Base-by-base conservation (phyloP, 2,888 invertebrate genomes). In the Tricholauxania praeusta region DNA sequence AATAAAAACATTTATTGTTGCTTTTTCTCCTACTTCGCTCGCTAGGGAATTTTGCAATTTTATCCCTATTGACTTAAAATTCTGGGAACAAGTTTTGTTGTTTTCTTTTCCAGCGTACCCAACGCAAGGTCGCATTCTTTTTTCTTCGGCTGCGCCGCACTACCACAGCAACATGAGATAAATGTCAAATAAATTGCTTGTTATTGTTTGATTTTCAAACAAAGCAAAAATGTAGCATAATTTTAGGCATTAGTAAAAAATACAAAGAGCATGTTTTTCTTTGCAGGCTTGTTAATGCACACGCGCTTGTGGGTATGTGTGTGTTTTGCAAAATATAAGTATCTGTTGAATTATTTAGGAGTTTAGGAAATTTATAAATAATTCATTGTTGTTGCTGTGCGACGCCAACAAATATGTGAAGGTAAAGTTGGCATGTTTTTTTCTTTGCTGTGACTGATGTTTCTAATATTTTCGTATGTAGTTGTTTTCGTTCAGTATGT, bases 181-280 rank as follows among this genome's bases (percentile, higher is more conserved):
- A 48, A 55, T 60, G 62, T 69, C 69, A 69, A 69, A 69, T 69
- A 69, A 69, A 69, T 69, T 69, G 51, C 49, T 49, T 32, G 47
- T 68, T 57, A 68, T 32, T 32, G 32, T 48, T 22, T 62, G 60
- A 39, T 49, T 64, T 51, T 49, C 19, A 51, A 22, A 51, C 49
- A 39, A 64, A 28, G 17, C 39, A 55, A 62, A 69, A 69, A 39
- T 51, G 17, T 52, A 47, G 22, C 62, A 59, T 69, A 60, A 51
- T 62, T 69, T 49, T 62, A 60, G 69, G 69, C 60, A 60, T 17
- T 28, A 52, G 47, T 52, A 28, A 59, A 68, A 39, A 47, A n/a
- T 32, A 48, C 52, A 68, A 55, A 48, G 39, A 5, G 60, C 22
- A 32, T 1, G 19, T 53, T 53, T 53, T 53, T 1, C 53, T 53